Evolutionary conservation across 2,888 invertebrate species (phyloP), one percentile per base, ranked within the genome.

Genomic region (Nomada ruficornis): DNA sequence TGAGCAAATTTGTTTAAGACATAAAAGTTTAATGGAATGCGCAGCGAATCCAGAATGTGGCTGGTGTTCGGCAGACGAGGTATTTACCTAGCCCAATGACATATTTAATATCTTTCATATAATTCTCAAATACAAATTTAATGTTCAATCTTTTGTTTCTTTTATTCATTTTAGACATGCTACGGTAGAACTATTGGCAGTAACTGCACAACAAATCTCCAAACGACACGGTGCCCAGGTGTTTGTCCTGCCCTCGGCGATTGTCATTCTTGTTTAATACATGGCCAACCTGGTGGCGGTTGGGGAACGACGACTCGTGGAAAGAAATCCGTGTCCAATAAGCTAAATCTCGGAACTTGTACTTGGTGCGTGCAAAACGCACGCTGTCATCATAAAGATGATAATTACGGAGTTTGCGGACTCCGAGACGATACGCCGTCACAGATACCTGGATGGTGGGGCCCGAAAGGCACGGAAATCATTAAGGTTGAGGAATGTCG

Each of bases 351-450:
- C 3, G 96, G 96, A 71, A 97, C 97, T 88, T 98, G 98, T 91
- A 97, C 96, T 59, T 98, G 98, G 98, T 98, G 98, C 93, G 98
- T 98, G 2, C 98, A 98, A 92, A 98, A 98, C 91, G 98, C 98
- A 0, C 95, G 97, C 59, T 98, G 98, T 92, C 98, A 98, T 93
- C 97, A 97, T 89, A 96, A 97, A 90, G 97, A 97, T 90, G 97
- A 97, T 93, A 97, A 96, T 92, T 97, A 96, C 88, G 98, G 98
- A 0, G 97, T 97, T 11, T 98, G 98, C 89, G 98, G 98, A 0
- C 91, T 95, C 57, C 94, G 95, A 80, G 97, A 98, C 91, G 97
- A 97, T 89, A 97, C 97, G 29, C 97, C 97, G 0, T 97, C 97
- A 11, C 97, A 97, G 91, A 96, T 96, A 86, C 96, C 97, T 0